Evolutionary conservation across 2,113 vertebrate genomes (phyloP).

Genomic region (Benthochromis sp.): DNA sequence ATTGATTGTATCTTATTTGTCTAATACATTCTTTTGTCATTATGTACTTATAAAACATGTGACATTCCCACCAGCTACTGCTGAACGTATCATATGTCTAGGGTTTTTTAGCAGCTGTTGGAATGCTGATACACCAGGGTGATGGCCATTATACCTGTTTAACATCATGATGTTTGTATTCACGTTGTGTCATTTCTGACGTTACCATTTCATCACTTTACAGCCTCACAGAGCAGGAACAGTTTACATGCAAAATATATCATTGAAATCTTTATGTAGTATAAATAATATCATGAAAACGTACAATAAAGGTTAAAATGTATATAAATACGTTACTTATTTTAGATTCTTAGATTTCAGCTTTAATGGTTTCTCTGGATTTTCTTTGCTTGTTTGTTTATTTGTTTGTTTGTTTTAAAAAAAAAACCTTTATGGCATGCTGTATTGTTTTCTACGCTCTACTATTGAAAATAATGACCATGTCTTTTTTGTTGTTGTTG

Average conservation of each 20-base stretch:
- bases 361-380: background rate
- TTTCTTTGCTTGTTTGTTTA: background rate
- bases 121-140: background rate
- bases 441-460: background rate
- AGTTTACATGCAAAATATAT: background rate
- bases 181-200: background rate
- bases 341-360: background rate
- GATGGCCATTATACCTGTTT: background rate
- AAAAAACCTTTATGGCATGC: background rate
- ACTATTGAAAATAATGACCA: background rate
- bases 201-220: background rate
- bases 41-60: background rate
- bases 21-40: background rate
- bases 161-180: background rate
- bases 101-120: background rate
- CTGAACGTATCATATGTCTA: background rate
- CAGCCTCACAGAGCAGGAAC: background rate
- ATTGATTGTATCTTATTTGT: background rate
- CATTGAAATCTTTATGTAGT: background rate
- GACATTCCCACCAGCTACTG: background rate
- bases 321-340: background rate
- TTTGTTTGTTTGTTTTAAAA: background rate
- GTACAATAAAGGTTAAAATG: background rate
- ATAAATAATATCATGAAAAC: background rate
- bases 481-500: background rate